Base-by-base conservation (phyloP, 2,113 vertebrate genomes). In the Triplophysa tibetana region DNA sequence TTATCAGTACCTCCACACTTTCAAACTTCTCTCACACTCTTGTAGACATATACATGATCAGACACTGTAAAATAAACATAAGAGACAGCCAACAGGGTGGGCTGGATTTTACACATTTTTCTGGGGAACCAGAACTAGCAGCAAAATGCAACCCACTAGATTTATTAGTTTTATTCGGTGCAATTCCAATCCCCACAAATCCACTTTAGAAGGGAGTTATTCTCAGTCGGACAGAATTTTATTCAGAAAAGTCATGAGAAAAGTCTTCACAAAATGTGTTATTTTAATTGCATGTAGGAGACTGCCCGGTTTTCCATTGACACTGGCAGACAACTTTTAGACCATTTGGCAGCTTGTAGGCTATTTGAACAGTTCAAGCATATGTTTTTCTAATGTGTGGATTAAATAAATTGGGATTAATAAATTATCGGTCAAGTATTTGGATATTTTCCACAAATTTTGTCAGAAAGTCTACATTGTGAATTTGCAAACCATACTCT, bases 1-100 rank as follows among this genome's bases (percentile, higher is more conserved):
- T 58, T 58, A 69, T 69, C 48, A 29, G 68, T 54, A 54, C 24
- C 48, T 70, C 17, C 48, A 38, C 29, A 24, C 69, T 38, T 58
- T 54, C 5, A 14, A 17, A 16, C 17, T 16, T 58, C 54, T 58
- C 54, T 21, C 8, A 21, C 52, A 56, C 54, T 7, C 54, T 74
- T 43, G 70, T 21, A 61, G 54, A 61, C 70, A 61, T 61, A 38
- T 73, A 61, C 54, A 73, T 43, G 54, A 33, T 23, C 70, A 73
- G 70, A 73, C 70, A 74, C 70, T 74, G 33, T 74, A 23, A 60
- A 61, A 74, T 74, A 74, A 73, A 73, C 41, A 74, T 23, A 54
- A 16, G 58, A 74, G 70, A 52, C 70, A 61, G 70, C 70, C 70
- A 73, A 13, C 33, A 60, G 70, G 70, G 70, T 73, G 70, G 29